phyloP scores from a whole-genome alignment of 2,797 vertebrate genomes.

The Heteromormyrus szaboi region DNA sequence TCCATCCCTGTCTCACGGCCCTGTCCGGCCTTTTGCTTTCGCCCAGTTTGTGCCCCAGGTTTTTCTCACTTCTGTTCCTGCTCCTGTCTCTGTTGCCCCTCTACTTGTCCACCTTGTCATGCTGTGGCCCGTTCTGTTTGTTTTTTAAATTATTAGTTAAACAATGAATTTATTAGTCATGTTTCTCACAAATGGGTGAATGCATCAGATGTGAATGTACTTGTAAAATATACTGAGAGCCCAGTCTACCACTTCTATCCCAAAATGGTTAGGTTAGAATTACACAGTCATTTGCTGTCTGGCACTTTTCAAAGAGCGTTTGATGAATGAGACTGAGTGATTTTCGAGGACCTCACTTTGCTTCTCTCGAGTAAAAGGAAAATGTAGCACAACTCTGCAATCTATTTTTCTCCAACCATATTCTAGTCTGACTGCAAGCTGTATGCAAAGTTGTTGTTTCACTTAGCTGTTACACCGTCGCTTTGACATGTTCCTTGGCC shows the following conservation, averaged over 20 bases:
- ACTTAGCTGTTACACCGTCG: neutral
- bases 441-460: neutral
- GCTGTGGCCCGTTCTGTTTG: neutral
- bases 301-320: slow-evolving; percentile 32
- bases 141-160: neutral
- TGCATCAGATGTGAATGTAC: neutral
- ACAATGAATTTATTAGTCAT: neutral
- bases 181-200: neutral
- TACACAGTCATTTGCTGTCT: slow-evolving; percentile 2
- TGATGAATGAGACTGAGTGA: slow-evolving; percentile 40
- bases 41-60: neutral
- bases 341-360: slow-evolving; percentile 31
- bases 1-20: neutral
- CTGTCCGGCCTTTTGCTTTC: neutral
- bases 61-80: neutral
- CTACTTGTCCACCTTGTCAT: neutral
- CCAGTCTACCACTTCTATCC: neutral
- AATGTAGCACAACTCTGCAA: slow-evolving; percentile 32
- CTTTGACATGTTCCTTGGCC: neutral
- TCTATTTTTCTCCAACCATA: slow-evolving; percentile 23
- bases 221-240: neutral
- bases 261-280: neutral
- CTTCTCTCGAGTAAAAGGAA: slow-evolving; percentile 33
- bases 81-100: neutral
- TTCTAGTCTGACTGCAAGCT: neutral